phyloP scores from a whole-genome alignment of 2,797 vertebrate genomes.

The Margarornis squamiger region DNA sequence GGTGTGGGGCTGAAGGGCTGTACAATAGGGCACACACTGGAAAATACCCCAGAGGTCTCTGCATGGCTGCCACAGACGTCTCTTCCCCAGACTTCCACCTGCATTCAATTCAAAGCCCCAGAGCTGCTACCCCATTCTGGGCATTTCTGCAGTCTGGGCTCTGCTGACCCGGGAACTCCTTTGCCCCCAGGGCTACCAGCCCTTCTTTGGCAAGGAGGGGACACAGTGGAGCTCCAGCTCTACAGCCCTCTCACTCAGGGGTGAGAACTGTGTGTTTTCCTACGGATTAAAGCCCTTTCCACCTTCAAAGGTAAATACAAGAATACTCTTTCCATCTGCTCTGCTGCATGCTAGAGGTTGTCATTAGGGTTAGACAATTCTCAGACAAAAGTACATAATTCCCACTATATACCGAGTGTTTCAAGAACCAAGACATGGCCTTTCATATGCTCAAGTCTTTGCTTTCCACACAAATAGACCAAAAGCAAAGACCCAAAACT shows the following conservation, averaged over 20 bases:
- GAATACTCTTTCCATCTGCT: not conserved
- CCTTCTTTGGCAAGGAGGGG: not conserved
- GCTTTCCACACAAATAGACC: not conserved
- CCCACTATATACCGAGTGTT: not conserved
- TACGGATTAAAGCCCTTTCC: not conserved
- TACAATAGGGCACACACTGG: not conserved
- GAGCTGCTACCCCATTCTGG: not conserved
- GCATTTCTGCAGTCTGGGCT: not conserved
- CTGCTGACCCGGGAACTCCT: not conserved
- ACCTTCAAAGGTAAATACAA: not conserved
- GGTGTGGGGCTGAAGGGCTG: not conserved
- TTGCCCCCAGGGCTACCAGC: not conserved
- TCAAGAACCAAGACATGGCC: not conserved
- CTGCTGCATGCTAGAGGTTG: not conserved
- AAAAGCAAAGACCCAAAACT: not conserved
- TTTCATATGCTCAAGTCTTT: not conserved
- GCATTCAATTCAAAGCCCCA: not conserved
- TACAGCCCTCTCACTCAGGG: not conserved
- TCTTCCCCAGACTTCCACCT: not conserved
- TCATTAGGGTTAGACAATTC: not conserved
- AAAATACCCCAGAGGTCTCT: not conserved
- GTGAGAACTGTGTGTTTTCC: not conserved
- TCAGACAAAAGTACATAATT: fast-evolving
- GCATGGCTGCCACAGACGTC: not conserved
- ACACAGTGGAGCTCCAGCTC: fast-evolving